A percentile compares a stretch with the other conserved stretches of the same genome.
Conservation (phyloP, 1,140 invertebrate genomes). For the Drosophila pandora region DNA sequence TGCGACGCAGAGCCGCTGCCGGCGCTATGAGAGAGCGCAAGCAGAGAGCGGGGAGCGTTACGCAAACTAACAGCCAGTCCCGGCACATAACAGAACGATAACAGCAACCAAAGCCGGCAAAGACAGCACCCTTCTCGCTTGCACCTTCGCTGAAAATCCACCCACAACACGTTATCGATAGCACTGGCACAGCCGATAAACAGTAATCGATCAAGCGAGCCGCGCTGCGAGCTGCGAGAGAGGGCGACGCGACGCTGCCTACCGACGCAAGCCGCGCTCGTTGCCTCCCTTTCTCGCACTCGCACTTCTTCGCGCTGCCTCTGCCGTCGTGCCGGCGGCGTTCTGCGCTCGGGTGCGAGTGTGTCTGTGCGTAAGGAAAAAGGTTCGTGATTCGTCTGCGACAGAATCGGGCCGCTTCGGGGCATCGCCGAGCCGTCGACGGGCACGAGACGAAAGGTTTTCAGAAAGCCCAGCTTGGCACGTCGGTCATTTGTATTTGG, state of each 20-base stretch:
- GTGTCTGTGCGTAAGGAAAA: constrained; percentile 2
- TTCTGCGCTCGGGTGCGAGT: background rate
- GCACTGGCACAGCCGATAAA: background rate
- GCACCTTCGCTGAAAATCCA: background rate
- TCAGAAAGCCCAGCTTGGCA: constrained; percentile 46
- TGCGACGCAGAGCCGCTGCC: constrained; percentile 33
- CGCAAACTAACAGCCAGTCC: background rate
- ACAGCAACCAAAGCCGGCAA: background rate
- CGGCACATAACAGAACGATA: background rate
- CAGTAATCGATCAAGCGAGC: background rate
- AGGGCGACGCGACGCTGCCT: background rate
- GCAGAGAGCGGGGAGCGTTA: too few species aligned
- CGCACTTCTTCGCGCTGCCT: background rate
- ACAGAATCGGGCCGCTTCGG: background rate
- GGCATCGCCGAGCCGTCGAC: background rate
- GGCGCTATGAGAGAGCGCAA: background rate
- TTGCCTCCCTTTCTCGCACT: background rate
- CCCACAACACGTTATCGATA: constrained; percentile 6
- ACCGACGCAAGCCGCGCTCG: background rate
- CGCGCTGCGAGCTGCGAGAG: background rate
- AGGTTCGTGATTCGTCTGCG: constrained; percentile 2
- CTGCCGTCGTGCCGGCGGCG: background rate
- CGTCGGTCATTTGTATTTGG: constrained; percentile 80
- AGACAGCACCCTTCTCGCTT: background rate
- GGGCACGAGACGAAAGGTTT: background rate